Evolutionary conservation across 2,797 vertebrate genomes (phyloP), one percentile per base, ranked within the genome.

Genomic region (Octomys mimax): DNA sequence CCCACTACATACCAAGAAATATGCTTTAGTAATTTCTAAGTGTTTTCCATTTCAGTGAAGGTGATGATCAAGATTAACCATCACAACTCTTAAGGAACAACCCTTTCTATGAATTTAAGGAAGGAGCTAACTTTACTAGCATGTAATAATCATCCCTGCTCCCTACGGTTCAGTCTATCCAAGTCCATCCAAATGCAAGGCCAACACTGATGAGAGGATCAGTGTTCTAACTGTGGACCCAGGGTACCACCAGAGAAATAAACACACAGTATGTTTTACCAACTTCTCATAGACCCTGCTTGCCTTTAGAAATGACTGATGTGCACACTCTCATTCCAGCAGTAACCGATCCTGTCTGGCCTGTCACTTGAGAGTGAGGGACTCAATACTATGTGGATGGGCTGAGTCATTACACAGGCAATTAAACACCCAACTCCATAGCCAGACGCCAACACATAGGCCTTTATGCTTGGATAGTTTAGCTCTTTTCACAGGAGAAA

Each of bases 361-460:
- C 36, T 0, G 0, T 73, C 36, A 49, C 68, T 64, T 21, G 73
- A 87, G 54, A 42, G 73, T 19, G 19, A 84, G 54, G 42, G 19
- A 52, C 88, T 82, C 83, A 19, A 22, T 5, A 1, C 19, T 61
- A 42, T 1, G 26, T 2, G 22, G 31, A 80, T 19, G 24, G 54
- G 5, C n/a, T 70, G 33, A 82, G 62, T 85, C 42, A 36, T 94
- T 84, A 54, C 19, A 84, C 79, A 94, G 4, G 28, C 79, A 82
- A 80, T 61, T 62, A 62, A 80, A 77, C 3, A 36, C 73, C 85
- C 39, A 39, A 64, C 61, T 87, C 68, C 46, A 2, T 14, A 61
- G 92, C 70, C 77, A 75, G 62, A 85, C 9, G 57, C 91, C 54
- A 78, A 64, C 19, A 9, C 1, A 7, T 16, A 85, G 62, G 54